Evolutionary conservation across 2,888 invertebrate genomes (phyloP), one percentile per base, ranked within the genome.

Genomic region (Coenonympha arcania): DNA sequence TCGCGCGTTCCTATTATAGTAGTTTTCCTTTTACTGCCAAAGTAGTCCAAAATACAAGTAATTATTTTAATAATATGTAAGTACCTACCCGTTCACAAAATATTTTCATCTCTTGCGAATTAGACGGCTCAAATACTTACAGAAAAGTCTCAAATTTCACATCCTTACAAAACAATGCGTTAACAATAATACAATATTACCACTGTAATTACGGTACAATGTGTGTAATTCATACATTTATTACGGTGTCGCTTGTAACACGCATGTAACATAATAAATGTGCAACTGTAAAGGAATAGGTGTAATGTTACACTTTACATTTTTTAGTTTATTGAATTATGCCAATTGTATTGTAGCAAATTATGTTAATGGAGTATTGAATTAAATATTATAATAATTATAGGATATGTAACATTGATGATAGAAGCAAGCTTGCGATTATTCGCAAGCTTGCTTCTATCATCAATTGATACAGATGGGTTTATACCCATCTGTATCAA

Each of bases 121-220:
- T 39, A 36, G 4, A 8, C 9, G 30, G 30, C 18, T 42, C 28
- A 28, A 24, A 28, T 31, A 26, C n/a, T n/a, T n/a, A n/a, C n/a
- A 48, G 18, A 33, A 20, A 30, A 34, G 55, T 51, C 20, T 55
- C 55, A 45, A 31, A 46, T 55, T 36, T 40, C 56, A 53, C 55
- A 46, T 57, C 57, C 55, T 39, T 36, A 18, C 34, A 31, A 20
- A 37, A 43, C 42, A 28, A 36, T 33, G 24, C 18, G 42, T 13
- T 46, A 24, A 40, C 19, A 18, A 20, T 40, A 11, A 42, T 42
- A 43, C 33, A 45, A 49, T 41, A 46, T 54, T 39, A 34, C 33
- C 50, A 43, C 43, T 19, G 43, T 50, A 50, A 50, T 54, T 47
- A 50, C 20, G 15, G 31, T 42, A 50, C 31, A 33, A 47, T 39